Evolutionary conservation across 2,888 invertebrate species (phyloP).

Genomic region (Patella pellucida): DNA sequence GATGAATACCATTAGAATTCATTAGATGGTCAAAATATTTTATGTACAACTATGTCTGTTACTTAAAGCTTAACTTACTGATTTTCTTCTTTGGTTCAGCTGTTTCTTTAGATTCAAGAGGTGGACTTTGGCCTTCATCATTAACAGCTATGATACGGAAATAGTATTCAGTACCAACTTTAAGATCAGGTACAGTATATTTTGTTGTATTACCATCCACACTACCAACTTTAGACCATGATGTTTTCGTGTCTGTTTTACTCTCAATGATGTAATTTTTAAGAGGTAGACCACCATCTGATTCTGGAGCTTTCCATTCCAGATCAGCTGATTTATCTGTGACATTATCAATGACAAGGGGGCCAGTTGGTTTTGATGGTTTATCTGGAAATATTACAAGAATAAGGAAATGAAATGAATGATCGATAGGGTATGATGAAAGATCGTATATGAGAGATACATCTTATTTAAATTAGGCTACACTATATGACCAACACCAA

Average conservation of each 20-base stretch:
- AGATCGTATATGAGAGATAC: too few relatives aligned
- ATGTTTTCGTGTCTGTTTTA: constrained; percentile 93
- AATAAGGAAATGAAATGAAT: not conserved
- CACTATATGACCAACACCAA: too few relatives aligned
- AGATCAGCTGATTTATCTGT: constrained; percentile 93
- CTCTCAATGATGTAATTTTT: constrained; percentile 85
- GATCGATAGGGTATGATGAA: not conserved
- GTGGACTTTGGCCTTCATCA: constrained; percentile 95
- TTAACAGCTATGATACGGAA: constrained; percentile 98
- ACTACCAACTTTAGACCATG: constrained; percentile 82
- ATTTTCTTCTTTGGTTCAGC: constrained; percentile 74
- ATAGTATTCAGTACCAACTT: constrained; percentile 91
- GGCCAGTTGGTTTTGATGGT: constrained; percentile 88
- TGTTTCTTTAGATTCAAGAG: constrained; percentile 89
- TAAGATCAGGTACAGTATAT: constrained; percentile 86
- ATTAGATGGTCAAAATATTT: too few relatives aligned
- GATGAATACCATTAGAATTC: too few relatives aligned
- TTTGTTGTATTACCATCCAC: constrained; percentile 33
- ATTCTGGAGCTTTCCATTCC: constrained; percentile 95
- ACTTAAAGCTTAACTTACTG: constrained; percentile 33
- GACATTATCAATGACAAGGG: constrained; percentile 90
- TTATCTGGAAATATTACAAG: constrained; percentile 75
- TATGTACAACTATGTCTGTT: too few relatives aligned
- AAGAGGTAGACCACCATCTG: constrained; percentile 91
- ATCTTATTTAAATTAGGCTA: too few relatives aligned